These are phyloP conservation scores for Drosophila albomicans DNA, from an alignment of 1,140 invertebrate species.

Conservation along the genomic window DNA sequence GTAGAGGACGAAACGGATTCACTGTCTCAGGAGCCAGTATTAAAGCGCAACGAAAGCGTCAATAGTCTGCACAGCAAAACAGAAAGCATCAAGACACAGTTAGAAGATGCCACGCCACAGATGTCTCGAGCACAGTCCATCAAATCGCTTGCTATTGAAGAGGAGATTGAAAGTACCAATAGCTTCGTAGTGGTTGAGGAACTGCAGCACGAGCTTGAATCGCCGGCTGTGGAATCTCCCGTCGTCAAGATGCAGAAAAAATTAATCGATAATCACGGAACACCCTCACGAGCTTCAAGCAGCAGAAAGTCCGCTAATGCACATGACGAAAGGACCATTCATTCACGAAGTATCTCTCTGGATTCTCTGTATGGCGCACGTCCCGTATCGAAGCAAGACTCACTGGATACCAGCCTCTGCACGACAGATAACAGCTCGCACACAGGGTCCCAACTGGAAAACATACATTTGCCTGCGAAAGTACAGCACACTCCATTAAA, in stretches of 20 bases:
- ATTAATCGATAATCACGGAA: not conserved
- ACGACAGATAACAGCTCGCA: slow-evolving; percentile 64
- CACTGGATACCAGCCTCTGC: slow-evolving; percentile 52
- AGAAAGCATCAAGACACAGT: slow-evolving; percentile 76
- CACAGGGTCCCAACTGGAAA: slow-evolving; percentile 51
- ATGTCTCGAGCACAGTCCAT: slow-evolving; percentile 73
- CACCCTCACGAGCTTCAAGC: slow-evolving; percentile 2
- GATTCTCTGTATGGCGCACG: slow-evolving; percentile 67
- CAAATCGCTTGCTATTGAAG: slow-evolving; percentile 76
- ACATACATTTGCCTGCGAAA: slow-evolving; percentile 27
- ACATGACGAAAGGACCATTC: slow-evolving; percentile 27
- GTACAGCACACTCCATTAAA: slow-evolving; percentile 62
- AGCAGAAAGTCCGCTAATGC: slow-evolving; percentile 14
- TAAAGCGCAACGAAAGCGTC: slow-evolving; percentile 66
- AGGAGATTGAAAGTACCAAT: slow-evolving; percentile 73
- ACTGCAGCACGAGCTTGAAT: slow-evolving; percentile 55
- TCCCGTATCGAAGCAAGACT: slow-evolving; percentile 66
- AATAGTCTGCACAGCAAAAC: slow-evolving; percentile 76
- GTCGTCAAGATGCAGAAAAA: not conserved
- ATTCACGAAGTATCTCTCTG: slow-evolving; percentile 68
- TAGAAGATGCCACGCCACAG: slow-evolving; percentile 72
- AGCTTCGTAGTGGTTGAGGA: slow-evolving; percentile 77
- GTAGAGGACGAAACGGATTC: slow-evolving; percentile 46
- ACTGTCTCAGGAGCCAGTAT: slow-evolving; percentile 15
- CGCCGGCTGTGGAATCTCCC: slow-evolving; percentile 9